A percentile compares a stretch with the other conserved stretches of the same genome.
Conservation (phyloP, 2,888 invertebrate species). For the Thymelicus lineola region DNA sequence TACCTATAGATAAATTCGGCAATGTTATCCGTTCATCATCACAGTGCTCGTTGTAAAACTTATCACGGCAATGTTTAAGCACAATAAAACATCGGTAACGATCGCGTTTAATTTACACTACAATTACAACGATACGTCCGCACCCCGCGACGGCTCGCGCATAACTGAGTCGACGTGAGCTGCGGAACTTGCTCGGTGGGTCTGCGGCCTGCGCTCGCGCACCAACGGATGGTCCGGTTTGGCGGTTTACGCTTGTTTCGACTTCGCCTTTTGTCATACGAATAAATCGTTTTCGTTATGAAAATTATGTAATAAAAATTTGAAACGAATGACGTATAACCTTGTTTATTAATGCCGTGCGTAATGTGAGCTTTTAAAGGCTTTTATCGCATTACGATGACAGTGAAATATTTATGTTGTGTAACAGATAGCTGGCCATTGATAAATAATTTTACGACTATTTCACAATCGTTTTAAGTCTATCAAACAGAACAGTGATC, state of each 20-base stretch:
- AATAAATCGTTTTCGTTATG: constrained; percentile 60
- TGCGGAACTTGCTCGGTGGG: constrained; percentile 69
- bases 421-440: not conserved
- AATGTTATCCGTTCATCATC: constrained; percentile 64
- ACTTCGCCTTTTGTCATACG: constrained; percentile 75
- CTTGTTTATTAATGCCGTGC: constrained; percentile 22
- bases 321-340: constrained; percentile 31
- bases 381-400: constrained; percentile 19
- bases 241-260: constrained; percentile 71
- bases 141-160: constrained; percentile 57
- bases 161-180: constrained; percentile 41
- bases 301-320: constrained; percentile 66
- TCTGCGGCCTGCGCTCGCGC: constrained; percentile 67
- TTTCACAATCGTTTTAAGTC: not conserved
- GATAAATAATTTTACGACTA: not conserved
- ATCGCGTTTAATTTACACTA: constrained; percentile 63
- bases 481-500: too few relatives aligned
- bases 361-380: constrained; percentile 26
- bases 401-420: not conserved
- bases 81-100: constrained; percentile 72
- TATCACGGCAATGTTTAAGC: constrained; percentile 61
- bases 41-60: constrained; percentile 55
- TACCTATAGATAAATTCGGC: constrained; percentile 61
- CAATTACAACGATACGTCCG: constrained; percentile 54
- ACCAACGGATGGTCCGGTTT: constrained; percentile 78